Evolutionary conservation across 2,113 vertebrate genomes (phyloP), one percentile per base, ranked within the genome.

Genomic region (Calidris pugnax): DNA sequence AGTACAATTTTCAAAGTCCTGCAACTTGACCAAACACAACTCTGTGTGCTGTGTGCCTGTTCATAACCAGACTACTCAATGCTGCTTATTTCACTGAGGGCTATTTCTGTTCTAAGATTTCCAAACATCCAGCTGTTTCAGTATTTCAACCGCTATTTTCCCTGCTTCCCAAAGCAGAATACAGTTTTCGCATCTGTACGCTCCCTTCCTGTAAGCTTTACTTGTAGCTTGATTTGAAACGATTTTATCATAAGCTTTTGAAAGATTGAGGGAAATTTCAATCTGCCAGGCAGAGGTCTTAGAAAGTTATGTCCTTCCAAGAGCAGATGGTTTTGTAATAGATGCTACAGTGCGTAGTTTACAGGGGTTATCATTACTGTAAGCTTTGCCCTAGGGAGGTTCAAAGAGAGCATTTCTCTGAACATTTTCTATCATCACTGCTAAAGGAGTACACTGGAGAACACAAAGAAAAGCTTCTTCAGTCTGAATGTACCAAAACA

Each of bases 151-250:
- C 35, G 32, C 12, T 87, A 19, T 68, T 51, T 89, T 39, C 11
- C 71, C 24, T 0, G 3, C 27, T 35, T 76, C 63, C 10, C 41
- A 69, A 41, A 69, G 10, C 20, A 45, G 26, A 85, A 77, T 7
- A 57, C 37, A 74, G 26, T 26, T 43, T 89, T 87, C 1, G 1
- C 13, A 68, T 53, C 47, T 39, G 43, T 14, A 22, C 0, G 0
- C n/a, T 62, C 20, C 11, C 24, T 60, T 64, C 28, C 26, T 53
- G 19, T 24, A 73, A 24, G 33, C 51, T 74, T 86, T n/a, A 16
- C 47, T 59, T 19, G 14, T 12, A 62, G 41, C 21, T 68, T 60
- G 30, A 86, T 67, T 76, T 90, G 30, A 47, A 84, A 81, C 0
- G 0, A 64, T 26, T 84, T 68, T 27, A 93, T 47, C 15, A 35